These are phyloP conservation scores for Musca domestica DNA, from an alignment of 1,140 invertebrate genomes.

Conservation along the genomic window DNA sequence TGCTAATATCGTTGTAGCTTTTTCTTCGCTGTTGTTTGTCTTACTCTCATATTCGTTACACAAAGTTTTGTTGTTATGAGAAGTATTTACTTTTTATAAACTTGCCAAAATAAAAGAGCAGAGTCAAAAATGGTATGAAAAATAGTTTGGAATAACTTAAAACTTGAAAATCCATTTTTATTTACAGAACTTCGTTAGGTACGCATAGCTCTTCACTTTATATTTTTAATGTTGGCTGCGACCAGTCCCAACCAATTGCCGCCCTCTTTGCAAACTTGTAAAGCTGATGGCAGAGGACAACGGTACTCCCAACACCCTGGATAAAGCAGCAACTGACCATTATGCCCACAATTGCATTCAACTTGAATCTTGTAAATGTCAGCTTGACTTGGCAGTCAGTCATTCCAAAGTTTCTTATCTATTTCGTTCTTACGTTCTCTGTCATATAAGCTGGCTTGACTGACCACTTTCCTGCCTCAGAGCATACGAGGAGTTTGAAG, in stretches of 20 bases:
- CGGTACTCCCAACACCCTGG: too few relatives aligned
- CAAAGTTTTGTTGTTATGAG: neutral
- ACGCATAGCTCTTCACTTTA: neutral
- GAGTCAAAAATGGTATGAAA: constrained; percentile 2
- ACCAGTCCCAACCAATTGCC: neutral
- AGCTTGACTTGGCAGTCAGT: too few relatives aligned
- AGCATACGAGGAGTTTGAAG: too few relatives aligned
- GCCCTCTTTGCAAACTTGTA: too few relatives aligned
- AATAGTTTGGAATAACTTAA: constrained; percentile 9
- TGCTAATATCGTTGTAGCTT: too few relatives aligned
- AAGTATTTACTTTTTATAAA: too few relatives aligned
- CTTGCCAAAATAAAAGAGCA: neutral
- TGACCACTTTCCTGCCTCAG: too few relatives aligned
- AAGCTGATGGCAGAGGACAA: too few relatives aligned
- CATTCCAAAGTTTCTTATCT: too few relatives aligned
- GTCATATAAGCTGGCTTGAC: too few relatives aligned
- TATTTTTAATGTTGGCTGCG: neutral
- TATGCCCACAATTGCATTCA: constrained; percentile 12
- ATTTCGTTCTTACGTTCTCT: too few relatives aligned
- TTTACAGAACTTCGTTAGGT: constrained; percentile 1
- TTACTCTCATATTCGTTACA: neutral
- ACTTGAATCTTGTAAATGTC: constrained; percentile 2
- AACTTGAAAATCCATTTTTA: constrained; percentile 6
- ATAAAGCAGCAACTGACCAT: constrained; percentile 15
- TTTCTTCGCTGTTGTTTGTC: too few relatives aligned